Conservation (phyloP, 2,888 invertebrate genomes). For the Lissocephala sabroskyi region DNA sequence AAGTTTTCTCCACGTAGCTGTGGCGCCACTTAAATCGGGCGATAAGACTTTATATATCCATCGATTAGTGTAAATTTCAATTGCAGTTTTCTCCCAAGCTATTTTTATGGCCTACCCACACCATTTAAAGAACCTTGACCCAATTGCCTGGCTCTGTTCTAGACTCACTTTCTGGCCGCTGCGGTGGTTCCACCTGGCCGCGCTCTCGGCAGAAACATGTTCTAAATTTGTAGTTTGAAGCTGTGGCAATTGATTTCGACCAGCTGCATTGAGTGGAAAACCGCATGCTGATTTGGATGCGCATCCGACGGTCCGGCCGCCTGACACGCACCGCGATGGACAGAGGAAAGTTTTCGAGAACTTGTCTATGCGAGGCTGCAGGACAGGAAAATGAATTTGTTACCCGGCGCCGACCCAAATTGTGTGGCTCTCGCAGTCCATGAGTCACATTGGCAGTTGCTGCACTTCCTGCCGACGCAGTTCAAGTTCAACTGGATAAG, state of each 20-base stretch:
- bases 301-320: slow-evolving; percentile 3
- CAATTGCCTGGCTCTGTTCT: slow-evolving; percentile 15
- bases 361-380: slow-evolving; percentile 9
- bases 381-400: slow-evolving; percentile 26
- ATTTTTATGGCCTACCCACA: slow-evolving; percentile 22
- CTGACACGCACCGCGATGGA: slow-evolving; percentile 31
- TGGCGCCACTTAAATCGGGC: slow-evolving; percentile 43
- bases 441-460: slow-evolving; percentile 35
- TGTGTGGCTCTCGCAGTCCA: background rate
- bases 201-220: slow-evolving; percentile 40
- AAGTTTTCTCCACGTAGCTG: slow-evolving; percentile 57
- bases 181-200: slow-evolving; percentile 14
- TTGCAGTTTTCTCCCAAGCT: slow-evolving; percentile 29
- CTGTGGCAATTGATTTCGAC: slow-evolving; percentile 22
- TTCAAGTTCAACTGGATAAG: slow-evolving; percentile 1
- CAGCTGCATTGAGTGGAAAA: slow-evolving; percentile 44
- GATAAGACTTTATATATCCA: too few species aligned
- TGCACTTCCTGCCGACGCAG: slow-evolving; percentile 14
- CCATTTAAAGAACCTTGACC: slow-evolving; percentile 46
- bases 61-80: background rate
- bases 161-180: slow-evolving; percentile 41
- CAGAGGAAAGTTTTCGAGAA: slow-evolving; percentile 41
- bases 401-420: slow-evolving; percentile 28
- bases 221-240: slow-evolving; percentile 27
- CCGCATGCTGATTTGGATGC: slow-evolving; percentile 29